These are phyloP conservation scores for Delichon dasypus DNA, from an alignment of 2,797 vertebrate species.

Conservation along the genomic window DNA sequence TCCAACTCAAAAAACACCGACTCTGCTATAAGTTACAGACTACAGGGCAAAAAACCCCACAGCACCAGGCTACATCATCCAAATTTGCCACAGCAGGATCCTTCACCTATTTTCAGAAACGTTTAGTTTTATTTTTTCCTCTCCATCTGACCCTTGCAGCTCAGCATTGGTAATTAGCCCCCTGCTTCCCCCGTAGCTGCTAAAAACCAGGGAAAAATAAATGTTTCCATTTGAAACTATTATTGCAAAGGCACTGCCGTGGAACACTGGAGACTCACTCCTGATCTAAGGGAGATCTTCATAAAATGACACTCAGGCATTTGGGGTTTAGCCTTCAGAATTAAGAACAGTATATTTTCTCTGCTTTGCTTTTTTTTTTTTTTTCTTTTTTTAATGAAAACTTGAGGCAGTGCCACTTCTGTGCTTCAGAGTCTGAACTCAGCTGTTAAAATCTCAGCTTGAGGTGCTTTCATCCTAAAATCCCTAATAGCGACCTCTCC, in stretches of 20 bases:
- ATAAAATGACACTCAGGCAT: constrained; percentile 27
- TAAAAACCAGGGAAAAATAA: constrained; percentile 53
- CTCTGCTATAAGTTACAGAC: background rate
- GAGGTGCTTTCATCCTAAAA: background rate
- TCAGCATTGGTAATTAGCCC: constrained; percentile 35
- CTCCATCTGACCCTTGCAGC: constrained; percentile 33
- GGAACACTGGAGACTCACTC: constrained; percentile 36
- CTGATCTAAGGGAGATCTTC: constrained; percentile 26
- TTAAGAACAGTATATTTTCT: background rate
- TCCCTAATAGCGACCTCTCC: background rate
- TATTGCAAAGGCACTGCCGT: constrained; percentile 14
- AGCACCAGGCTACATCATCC: constrained; percentile 47
- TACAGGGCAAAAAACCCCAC: background rate
- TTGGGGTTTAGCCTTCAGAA: constrained; percentile 9
- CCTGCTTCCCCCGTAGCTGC: constrained; percentile 43
- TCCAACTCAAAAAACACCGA: background rate
- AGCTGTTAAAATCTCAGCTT: background rate
- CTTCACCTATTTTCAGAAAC: constrained; percentile 49
- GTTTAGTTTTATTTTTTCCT: constrained; percentile 49
- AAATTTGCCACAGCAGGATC: constrained; percentile 27
- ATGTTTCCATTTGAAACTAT: constrained; percentile 53
- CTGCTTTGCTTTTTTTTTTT: background rate
- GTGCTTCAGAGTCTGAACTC: background rate
- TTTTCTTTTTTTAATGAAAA: background rate
- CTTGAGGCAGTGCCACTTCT: background rate